Evolutionary conservation across 2,113 vertebrate genomes (phyloP), one percentile per base, ranked within the genome.

Genomic region (Paratilapia polleni): DNA sequence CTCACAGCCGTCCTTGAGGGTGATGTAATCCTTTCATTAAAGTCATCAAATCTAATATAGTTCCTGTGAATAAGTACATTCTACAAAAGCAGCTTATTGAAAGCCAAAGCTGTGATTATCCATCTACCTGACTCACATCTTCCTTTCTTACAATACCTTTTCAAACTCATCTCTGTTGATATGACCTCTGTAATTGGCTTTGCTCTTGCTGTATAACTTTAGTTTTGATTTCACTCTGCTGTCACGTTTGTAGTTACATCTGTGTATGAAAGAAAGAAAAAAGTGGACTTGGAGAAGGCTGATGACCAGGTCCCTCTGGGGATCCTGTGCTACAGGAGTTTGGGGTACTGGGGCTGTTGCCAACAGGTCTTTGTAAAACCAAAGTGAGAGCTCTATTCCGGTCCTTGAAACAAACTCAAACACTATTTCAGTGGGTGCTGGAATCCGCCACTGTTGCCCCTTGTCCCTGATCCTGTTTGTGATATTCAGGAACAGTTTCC

Each of bases 21-120:
- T 79, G 60, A 68, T 60, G 82, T 77, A 85, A 87, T 90, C 76
- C 68, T 86, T 86, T 86, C 75, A 79, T 87, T 89, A 81, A 64
- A 85, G 20, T 80, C 54, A 8, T 79, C 43, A 64, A 24, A 81
- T 83, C 60, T 78, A 79, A 76, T 85, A 74, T 62, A 62, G 57
- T 86, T 80, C 76, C 74, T 13, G 52, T 85, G 81, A 84, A 86
- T 83, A 81, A 60, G 36, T 58, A 24, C 28, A 20, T 52, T 77
- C 57, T 58, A 86, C 76, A 84, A 88, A 87, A 87, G 90, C 84
- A 43, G 83, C 75, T 91, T 87, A 78, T 43, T 81, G 76, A 77
- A 82, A 78, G 73, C 81, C 63, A 59, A 81, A 87, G 82, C 77
- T 58, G 76, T 47, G 52, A 87, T 88, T 81, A 82, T 86, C 74